phyloP scores from a whole-genome alignment of 2,113 vertebrate species.

The Gambusia affinis region DNA sequence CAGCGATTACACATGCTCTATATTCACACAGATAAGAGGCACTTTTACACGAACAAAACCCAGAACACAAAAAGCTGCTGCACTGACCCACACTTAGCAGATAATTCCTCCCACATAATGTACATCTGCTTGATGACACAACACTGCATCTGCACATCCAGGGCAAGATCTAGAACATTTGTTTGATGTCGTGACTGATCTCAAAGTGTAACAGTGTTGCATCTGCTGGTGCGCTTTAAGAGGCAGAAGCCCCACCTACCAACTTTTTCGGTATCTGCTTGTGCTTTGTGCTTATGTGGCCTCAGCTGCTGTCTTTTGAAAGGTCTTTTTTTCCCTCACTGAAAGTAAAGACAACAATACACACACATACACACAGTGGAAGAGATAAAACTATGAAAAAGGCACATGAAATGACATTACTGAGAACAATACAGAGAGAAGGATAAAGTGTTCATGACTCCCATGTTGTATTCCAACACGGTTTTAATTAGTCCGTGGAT shows the following conservation, averaged over 20 bases:
- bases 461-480: constrained; percentile 14
- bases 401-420: neutral
- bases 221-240: constrained; percentile 52
- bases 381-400: neutral
- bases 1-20: constrained; percentile 16
- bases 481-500: constrained; percentile 52
- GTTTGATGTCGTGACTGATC: constrained; percentile 65
- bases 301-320: constrained; percentile 19
- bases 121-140: constrained; percentile 25
- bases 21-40: constrained; percentile 42
- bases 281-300: constrained; percentile 8
- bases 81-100: constrained; percentile 47
- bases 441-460: neutral
- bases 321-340: constrained; percentile 9
- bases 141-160: constrained; percentile 15
- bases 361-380: neutral
- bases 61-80: constrained; percentile 23
- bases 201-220: constrained; percentile 35
- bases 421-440: constrained; percentile 25
- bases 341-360: constrained; percentile 18
- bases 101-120: constrained; percentile 51
- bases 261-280: constrained; percentile 1
- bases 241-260: constrained; percentile 6
- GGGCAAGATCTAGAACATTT: constrained; percentile 31
- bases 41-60: constrained; percentile 38